Evolutionary conservation across 2,888 invertebrate species (phyloP).

Genomic region (Acanthosepion esculentum): DNA sequence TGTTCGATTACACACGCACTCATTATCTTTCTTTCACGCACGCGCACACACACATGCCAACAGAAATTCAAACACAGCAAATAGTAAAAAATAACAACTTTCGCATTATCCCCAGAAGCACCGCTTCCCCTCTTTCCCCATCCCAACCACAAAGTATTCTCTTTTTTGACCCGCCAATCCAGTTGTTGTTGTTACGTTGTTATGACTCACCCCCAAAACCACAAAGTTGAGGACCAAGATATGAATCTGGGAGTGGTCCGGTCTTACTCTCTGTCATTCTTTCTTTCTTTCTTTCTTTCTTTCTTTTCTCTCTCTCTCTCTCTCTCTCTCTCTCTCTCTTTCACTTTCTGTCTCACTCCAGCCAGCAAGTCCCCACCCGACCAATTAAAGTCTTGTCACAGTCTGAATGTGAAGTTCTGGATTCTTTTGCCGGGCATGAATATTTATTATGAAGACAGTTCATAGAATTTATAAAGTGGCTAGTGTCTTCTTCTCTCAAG

Average conservation of each 20-base stretch:
- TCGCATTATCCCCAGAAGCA: background rate
- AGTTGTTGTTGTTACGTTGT: background rate
- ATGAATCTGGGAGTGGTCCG: background rate
- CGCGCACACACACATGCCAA: too few relatives aligned
- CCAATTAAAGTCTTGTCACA: background rate
- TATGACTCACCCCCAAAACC: constrained; percentile 17
- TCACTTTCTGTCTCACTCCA: background rate
- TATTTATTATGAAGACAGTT: background rate
- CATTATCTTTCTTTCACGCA: too few relatives aligned
- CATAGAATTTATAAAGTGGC: too few relatives aligned
- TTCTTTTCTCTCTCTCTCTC: background rate
- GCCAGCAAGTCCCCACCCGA: background rate
- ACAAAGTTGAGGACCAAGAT: background rate
- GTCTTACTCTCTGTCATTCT: background rate
- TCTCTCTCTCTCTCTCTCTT: background rate
- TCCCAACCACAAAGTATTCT: background rate
- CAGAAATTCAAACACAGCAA: too few relatives aligned
- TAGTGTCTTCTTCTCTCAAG: too few relatives aligned
- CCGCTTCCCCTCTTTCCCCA: background rate
- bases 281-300: too few relatives aligned
- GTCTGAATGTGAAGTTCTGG: background rate
- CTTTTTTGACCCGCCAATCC: background rate
- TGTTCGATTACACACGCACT: too few relatives aligned
- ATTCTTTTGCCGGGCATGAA: background rate
- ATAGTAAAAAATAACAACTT: too few relatives aligned